Evolutionary conservation across 2,888 invertebrate genomes (phyloP).

Genomic region (Galerucella pusilla): DNA sequence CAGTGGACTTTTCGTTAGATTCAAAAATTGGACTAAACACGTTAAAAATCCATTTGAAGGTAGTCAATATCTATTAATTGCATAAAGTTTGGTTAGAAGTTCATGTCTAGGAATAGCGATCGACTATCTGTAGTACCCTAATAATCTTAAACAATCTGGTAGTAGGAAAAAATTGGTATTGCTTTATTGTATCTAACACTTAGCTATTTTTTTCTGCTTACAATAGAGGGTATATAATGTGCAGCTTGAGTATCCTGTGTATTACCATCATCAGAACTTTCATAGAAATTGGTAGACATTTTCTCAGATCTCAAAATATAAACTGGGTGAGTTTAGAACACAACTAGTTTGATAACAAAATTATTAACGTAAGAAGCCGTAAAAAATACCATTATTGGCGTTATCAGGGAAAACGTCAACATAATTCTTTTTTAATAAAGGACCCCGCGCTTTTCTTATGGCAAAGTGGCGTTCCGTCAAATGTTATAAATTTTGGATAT

Average conservation of each 20-base stretch:
- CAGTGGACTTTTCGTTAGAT: too few species aligned
- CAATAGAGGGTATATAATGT: constrained; percentile 63
- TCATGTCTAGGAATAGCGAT: neutral
- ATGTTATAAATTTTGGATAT: too few species aligned
- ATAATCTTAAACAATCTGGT: neutral
- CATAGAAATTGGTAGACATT: constrained; percentile 56
- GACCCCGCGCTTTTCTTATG: too few species aligned
- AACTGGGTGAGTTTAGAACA: constrained; percentile 57
- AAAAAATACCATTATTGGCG: too few species aligned
- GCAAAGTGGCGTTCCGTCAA: too few species aligned
- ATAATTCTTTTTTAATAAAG: too few species aligned
- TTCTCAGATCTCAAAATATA: constrained; percentile 51
- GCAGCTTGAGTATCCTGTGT: constrained; percentile 59
- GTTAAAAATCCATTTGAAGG: too few species aligned
- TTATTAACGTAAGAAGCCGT: neutral
- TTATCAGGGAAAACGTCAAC: too few species aligned
- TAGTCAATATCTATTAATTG: too few species aligned
- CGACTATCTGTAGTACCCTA: too few species aligned
- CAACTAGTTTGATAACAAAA: constrained; percentile 2
- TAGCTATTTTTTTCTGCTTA: constrained; percentile 41
- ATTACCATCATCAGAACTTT: constrained; percentile 58
- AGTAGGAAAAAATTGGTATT: neutral
- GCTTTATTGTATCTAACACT: constrained; percentile 25
- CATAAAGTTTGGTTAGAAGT: neutral
- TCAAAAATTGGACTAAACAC: too few species aligned